Evolutionary conservation across 2,113 vertebrate species (phyloP).

Genomic region (Embiotoca jacksoni): DNA sequence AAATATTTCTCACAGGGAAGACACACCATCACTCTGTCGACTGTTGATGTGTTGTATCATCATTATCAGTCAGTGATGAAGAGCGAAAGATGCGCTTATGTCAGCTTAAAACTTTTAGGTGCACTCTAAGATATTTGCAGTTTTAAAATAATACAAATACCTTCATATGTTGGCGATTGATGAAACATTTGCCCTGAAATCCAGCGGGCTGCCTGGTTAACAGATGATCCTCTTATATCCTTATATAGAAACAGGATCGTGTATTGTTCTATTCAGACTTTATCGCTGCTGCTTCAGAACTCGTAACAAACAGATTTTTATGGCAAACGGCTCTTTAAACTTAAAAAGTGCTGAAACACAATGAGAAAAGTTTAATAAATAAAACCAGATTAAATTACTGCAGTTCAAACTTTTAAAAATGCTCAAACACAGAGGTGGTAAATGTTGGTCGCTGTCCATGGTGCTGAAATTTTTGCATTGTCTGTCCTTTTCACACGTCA

Average conservation of each 20-base stretch:
- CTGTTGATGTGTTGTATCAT: background rate
- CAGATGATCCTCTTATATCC: too few relatives aligned
- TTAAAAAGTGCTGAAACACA: background rate
- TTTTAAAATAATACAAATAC: background rate
- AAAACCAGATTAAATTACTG: too few relatives aligned
- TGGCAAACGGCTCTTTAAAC: background rate
- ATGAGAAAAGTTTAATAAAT: too few relatives aligned
- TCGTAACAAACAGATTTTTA: background rate
- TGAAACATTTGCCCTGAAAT: too few relatives aligned
- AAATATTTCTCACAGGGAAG: background rate
- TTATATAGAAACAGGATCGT: background rate
- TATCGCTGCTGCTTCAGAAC: background rate
- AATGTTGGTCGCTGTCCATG: constrained; percentile 24
- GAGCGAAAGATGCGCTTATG: background rate
- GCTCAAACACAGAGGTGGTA: background rate
- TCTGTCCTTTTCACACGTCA: constrained; percentile 27
- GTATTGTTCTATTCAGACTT: background rate
- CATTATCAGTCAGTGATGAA: background rate
- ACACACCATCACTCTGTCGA: background rate
- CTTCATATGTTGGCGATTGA: too few relatives aligned
- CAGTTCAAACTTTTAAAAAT: background rate
- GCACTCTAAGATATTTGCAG: background rate
- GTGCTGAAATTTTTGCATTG: constrained; percentile 20
- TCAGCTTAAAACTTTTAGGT: background rate
- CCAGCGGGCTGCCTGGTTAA: too few relatives aligned